Evolutionary conservation across 2,113 vertebrate species (phyloP).

Genomic region (Lates calcarifer): DNA sequence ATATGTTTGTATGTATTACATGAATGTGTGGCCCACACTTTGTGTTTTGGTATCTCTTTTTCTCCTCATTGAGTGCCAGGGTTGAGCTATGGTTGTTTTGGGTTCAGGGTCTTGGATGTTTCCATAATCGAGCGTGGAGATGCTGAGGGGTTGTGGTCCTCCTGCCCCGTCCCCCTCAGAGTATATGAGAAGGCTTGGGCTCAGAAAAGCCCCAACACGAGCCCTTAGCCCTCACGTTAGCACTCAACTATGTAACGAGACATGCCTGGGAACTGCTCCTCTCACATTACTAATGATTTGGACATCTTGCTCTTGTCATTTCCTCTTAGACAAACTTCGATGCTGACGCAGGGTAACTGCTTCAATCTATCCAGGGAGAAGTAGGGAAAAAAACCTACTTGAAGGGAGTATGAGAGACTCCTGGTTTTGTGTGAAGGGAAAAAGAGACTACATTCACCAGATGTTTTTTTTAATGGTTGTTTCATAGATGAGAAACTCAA

Average conservation of each 20-base stretch:
- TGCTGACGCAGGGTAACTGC: conserved; percentile 64
- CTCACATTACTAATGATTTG: conserved; percentile 81
- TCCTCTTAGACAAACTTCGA: conserved; percentile 72
- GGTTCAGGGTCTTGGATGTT: conserved; percentile 47
- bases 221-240: conserved; percentile 60
- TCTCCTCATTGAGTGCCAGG: background rate
- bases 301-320: conserved; percentile 81
- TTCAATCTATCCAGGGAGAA: conserved; percentile 60
- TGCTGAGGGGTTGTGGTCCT: conserved; percentile 39
- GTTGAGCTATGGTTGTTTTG: conserved; percentile 38
- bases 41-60: conserved; percentile 20
- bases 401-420: conserved; percentile 35
- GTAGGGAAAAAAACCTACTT: no score
- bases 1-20: conserved; percentile 10
- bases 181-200: conserved; percentile 26
- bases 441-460: conserved; percentile 63
- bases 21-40: conserved; percentile 17
- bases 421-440: conserved; percentile 53
- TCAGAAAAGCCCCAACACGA: conserved; percentile 48
- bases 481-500: conserved; percentile 61
- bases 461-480: conserved; percentile 69
- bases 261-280: conserved; percentile 76
- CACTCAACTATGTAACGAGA: conserved; percentile 69
- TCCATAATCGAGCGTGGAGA: conserved; percentile 45
- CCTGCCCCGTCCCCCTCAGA: conserved; percentile 22